phyloP scores from a whole-genome alignment of 2,797 vertebrate species.

The Hoplostethus mediterraneus region DNA sequence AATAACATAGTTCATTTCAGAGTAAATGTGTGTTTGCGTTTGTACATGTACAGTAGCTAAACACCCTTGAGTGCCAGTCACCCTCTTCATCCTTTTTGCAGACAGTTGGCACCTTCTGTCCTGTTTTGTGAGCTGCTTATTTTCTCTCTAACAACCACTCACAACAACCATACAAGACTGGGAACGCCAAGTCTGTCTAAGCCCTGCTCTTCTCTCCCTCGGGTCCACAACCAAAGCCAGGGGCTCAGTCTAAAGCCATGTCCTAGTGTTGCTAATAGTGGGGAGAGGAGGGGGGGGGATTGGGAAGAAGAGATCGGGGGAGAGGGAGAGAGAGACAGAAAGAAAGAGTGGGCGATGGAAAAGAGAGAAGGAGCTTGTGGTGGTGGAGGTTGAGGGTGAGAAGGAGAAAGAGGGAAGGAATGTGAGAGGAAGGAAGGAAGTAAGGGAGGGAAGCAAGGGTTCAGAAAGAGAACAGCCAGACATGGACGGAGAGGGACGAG shows the following conservation, averaged over 20 bases:
- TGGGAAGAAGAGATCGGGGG: conserved; percentile 17
- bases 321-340: conserved; percentile 16
- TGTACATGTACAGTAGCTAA: conserved; percentile 36
- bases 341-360: conserved; percentile 22
- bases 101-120: conserved; percentile 53
- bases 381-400: not conserved
- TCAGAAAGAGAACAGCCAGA: conserved; percentile 41
- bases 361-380: conserved; percentile 31
- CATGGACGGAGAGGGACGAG: conserved; percentile 35
- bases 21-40: conserved; percentile 29
- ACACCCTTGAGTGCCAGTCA: conserved; percentile 29
- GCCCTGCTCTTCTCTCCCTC: conserved; percentile 60
- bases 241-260: conserved; percentile 59
- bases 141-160: conserved; percentile 61
- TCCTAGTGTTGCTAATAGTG: conserved; percentile 70
- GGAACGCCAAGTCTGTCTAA: conserved; percentile 37
- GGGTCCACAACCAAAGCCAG: conserved; percentile 69
- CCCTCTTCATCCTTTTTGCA: conserved; percentile 41
- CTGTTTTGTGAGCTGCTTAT: conserved; percentile 56
- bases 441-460: conserved; percentile 37
- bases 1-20: conserved; percentile 55
- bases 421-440: conserved; percentile 21
- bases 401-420: conserved; percentile 25
- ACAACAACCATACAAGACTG: conserved; percentile 29
- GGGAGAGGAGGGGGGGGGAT: conserved; percentile 18